Evolutionary conservation across 2,888 invertebrate species (phyloP), one percentile per base, ranked within the genome.

Genomic region (Marronus borbonicus): DNA sequence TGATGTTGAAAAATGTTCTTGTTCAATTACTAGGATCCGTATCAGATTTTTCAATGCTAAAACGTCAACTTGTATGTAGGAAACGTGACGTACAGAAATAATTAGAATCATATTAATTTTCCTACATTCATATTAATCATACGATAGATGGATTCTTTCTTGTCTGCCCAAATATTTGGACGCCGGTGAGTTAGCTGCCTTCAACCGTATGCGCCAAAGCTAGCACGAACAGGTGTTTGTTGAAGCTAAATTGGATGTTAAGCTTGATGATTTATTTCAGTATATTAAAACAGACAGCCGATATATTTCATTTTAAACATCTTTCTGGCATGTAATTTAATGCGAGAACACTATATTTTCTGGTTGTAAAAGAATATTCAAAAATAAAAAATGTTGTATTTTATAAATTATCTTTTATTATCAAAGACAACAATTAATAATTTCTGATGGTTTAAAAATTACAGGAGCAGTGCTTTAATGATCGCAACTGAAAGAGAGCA

Each of bases 201-300:
- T 12, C 20, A 55, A 55, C 55, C n/a, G 28, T 31, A 10, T 62
- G 28, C 20, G 8, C 10, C 12, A 20, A 24, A 4, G 60, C 12
- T 60, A 60, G 62, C n/a, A 7, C 50, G 24, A 50, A 24, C 68
- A 68, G 68, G 68, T 68, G 68, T 68, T 62, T 68, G 50, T 58
- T 58, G 50, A 31, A 50, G 28, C 50, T 12, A 14, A 50, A 68
- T 68, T 68, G 68, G 50, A 50, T 50, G 68, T 12, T 50, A 68
- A 50, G 8, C 68, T 55, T 55, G 55, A 50, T 28, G 68, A 68
- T 68, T 68, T 68, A 68, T 50, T 68, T 28, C 50, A 2, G 28
- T 68, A 68, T 50, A 68, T 68, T 68, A 68, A 68, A 12, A 68
- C 14, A 28, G 68, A 68, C 68, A 68, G 68, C 50, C 50, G 12